Conservation (phyloP, 2,113 vertebrate species). For the Chlorodrepanis virens region DNA sequence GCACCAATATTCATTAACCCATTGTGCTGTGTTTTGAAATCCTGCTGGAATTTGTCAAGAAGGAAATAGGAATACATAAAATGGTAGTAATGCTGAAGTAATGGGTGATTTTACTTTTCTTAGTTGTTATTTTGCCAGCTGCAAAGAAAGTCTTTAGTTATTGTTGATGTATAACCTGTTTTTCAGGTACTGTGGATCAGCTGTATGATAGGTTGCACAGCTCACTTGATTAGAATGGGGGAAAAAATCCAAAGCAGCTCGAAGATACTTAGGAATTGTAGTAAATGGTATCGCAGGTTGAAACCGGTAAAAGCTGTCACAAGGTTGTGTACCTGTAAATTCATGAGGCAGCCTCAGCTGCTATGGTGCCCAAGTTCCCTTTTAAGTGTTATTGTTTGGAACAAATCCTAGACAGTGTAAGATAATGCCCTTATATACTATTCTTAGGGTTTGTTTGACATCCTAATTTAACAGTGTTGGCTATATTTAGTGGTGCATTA, state of each 20-base stretch:
- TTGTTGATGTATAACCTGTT: background rate
- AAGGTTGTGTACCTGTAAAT: background rate
- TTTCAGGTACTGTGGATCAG: background rate
- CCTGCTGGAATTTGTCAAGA: background rate
- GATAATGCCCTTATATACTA: background rate
- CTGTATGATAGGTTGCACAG: background rate
- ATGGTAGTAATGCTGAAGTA: background rate
- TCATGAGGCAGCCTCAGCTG: background rate
- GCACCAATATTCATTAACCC: background rate
- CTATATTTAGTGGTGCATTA: background rate
- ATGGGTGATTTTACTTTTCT: background rate
- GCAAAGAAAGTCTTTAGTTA: background rate
- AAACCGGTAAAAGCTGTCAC: background rate
- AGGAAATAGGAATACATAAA: background rate
- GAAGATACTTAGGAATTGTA: background rate
- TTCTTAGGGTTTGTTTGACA: background rate
- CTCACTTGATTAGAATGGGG: background rate
- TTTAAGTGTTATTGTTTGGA: background rate
- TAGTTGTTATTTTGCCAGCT: background rate
- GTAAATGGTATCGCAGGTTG: background rate
- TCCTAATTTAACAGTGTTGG: background rate
- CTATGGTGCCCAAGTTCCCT: background rate
- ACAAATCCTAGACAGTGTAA: background rate
- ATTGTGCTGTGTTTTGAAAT: background rate
- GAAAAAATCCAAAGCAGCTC: background rate